Conservation (phyloP, 2,113 vertebrate genomes). For the Notechis scutatus region DNA sequence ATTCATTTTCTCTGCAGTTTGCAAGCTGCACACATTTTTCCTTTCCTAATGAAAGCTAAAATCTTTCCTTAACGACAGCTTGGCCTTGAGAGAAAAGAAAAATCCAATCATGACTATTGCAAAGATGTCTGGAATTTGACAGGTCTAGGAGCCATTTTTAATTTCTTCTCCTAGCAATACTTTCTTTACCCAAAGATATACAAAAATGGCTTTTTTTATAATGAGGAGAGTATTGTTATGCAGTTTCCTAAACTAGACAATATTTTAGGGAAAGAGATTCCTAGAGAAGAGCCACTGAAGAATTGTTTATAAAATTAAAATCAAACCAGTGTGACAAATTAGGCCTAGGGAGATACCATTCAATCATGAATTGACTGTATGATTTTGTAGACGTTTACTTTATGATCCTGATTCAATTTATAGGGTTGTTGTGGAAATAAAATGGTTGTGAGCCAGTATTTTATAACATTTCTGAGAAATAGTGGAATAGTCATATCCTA, state of each 20-base stretch:
- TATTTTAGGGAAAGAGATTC: not conserved
- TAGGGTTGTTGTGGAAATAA: not conserved
- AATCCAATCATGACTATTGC: not conserved
- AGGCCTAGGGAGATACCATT: not conserved
- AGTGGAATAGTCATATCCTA: not conserved
- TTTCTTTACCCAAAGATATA: not conserved
- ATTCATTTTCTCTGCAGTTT: not conserved
- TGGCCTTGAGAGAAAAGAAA: conserved; percentile 4
- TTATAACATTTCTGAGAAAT: not conserved
- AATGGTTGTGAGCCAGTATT: not conserved
- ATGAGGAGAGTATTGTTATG: not conserved
- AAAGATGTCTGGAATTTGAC: not conserved
- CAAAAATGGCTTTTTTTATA: not conserved
- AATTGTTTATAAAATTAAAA: not conserved
- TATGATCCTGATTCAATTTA: not conserved
- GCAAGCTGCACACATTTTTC: not conserved
- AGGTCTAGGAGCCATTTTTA: not conserved
- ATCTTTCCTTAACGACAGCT: not conserved
- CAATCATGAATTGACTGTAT: not conserved
- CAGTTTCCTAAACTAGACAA: not conserved
- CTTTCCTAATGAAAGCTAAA: not conserved
- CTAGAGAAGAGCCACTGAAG: not conserved
- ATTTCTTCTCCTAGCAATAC: not conserved
- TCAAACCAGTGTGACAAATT: not conserved
- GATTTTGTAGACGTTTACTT: not conserved